Percentiles rank a stretch among this genome's conserved stretches.
These are phyloP conservation scores for Eleginops maclovinus DNA, from an alignment of 2,113 vertebrate species.

Conservation along the genomic window DNA sequence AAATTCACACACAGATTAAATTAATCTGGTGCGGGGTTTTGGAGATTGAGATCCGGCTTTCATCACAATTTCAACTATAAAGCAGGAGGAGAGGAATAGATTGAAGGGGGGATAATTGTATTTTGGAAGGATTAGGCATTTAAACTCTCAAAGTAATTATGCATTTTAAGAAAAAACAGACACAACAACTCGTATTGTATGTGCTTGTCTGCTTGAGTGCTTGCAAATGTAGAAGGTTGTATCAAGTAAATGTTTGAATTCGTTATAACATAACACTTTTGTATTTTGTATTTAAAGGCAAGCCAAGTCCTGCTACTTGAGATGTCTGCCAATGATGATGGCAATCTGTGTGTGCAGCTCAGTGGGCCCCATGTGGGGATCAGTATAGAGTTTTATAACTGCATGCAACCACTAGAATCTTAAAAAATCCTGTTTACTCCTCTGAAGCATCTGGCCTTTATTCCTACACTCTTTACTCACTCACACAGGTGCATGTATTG, in stretches of 20 bases:
- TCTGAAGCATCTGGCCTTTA: slow-evolving; percentile 30
- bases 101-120: slow-evolving; percentile 25
- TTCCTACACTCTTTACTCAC: slow-evolving; percentile 17
- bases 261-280: neutral
- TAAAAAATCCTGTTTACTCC: slow-evolving; percentile 42
- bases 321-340: slow-evolving; percentile 29
- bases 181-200: neutral
- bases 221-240: neutral
- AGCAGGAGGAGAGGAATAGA: neutral
- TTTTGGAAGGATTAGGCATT: slow-evolving; percentile 30
- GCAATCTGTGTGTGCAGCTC: slow-evolving; percentile 15
- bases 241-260: slow-evolving; percentile 1
- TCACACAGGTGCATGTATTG: neutral
- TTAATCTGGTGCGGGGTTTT: slow-evolving; percentile 56
- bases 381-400: slow-evolving; percentile 43
- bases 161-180: neutral
- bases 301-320: slow-evolving; percentile 16
- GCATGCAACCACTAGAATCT: slow-evolving; percentile 40
- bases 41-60: slow-evolving; percentile 48
- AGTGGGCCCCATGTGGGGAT: slow-evolving; percentile 43
- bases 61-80: slow-evolving; percentile 24
- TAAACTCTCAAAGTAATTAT: slow-evolving; percentile 27
- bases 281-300: slow-evolving; percentile 1
- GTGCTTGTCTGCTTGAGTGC: neutral
- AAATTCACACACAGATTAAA: slow-evolving; percentile 57